phyloP scores from a whole-genome alignment of 2,797 vertebrate genomes.

The Bucorvus abyssinicus region DNA sequence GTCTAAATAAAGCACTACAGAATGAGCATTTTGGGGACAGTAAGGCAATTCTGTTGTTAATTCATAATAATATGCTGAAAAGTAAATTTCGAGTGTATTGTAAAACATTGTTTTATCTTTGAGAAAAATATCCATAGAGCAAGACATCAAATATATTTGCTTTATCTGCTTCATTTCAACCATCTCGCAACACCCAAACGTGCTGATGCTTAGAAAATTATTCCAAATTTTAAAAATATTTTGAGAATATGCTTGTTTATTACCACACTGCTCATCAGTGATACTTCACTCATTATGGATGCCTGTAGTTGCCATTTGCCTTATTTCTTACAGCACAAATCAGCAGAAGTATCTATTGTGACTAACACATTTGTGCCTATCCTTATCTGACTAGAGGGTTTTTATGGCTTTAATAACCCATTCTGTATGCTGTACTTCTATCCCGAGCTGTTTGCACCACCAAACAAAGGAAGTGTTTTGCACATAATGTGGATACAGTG shows the following conservation, averaged over 20 bases:
- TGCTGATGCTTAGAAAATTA: slow-evolving; percentile 20
- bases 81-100: neutral
- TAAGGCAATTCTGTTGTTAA: neutral
- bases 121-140: neutral
- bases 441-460: neutral
- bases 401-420: slow-evolving; percentile 50
- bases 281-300: slow-evolving; percentile 38
- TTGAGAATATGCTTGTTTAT: slow-evolving; percentile 33
- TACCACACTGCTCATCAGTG: slow-evolving; percentile 29
- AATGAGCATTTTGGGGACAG: neutral
- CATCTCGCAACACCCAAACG: neutral
- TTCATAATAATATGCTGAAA: neutral
- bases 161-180: slow-evolving; percentile 38
- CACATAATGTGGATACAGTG: slow-evolving; percentile 53
- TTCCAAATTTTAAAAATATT: slow-evolving; percentile 40
- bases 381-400: slow-evolving; percentile 34
- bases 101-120: slow-evolving; percentile 11
- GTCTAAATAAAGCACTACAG: neutral
- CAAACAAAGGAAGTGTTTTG: slow-evolving; percentile 63
- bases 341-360: slow-evolving; percentile 49
- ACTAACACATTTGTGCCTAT: slow-evolving; percentile 26
- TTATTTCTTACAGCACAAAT: slow-evolving; percentile 47
- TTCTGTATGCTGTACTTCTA: slow-evolving; percentile 37
- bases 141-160: neutral
- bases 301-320: slow-evolving; percentile 43